phyloP scores from a whole-genome alignment of 2,797 vertebrate genomes.

The Diglossa cyanea region DNA sequence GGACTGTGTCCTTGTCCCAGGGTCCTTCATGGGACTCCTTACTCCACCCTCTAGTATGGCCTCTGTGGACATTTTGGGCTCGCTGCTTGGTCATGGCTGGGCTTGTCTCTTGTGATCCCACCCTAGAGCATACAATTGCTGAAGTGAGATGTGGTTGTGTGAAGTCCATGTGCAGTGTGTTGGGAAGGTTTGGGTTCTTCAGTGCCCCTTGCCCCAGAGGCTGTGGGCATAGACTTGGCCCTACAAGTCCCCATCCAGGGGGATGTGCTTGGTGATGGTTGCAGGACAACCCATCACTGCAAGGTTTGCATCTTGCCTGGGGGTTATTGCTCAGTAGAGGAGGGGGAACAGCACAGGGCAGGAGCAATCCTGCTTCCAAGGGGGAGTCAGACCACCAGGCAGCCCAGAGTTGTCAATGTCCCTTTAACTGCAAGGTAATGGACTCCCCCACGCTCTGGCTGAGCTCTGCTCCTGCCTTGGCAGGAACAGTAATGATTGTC shows the following conservation, averaged over 20 bases:
- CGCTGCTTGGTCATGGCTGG: rapidly evolving
- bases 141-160: not conserved
- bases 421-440: slow-evolving; percentile 57
- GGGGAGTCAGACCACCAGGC: not conserved
- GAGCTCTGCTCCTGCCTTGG: slow-evolving; percentile 44
- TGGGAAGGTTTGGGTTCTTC: not conserved
- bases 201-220: rapidly evolving
- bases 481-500: slow-evolving; percentile 54
- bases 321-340: not conserved
- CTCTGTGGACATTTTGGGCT: not conserved
- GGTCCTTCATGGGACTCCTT: not conserved
- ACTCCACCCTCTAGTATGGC: not conserved
- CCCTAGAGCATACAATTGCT: rapidly evolving
- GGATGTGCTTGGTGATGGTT: not conserved
- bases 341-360: not conserved
- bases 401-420: not conserved
- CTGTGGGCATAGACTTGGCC: not conserved
- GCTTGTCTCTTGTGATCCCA: not conserved
- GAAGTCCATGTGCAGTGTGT: rapidly evolving
- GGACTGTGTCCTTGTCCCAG: not conserved
- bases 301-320: not conserved
- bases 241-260: not conserved
- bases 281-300: not conserved
- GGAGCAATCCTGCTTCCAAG: not conserved
- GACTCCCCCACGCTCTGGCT: slow-evolving; percentile 9